Evolutionary conservation across 2,113 vertebrate genomes (phyloP).

Genomic region (Cranoglanis bouderius): DNA sequence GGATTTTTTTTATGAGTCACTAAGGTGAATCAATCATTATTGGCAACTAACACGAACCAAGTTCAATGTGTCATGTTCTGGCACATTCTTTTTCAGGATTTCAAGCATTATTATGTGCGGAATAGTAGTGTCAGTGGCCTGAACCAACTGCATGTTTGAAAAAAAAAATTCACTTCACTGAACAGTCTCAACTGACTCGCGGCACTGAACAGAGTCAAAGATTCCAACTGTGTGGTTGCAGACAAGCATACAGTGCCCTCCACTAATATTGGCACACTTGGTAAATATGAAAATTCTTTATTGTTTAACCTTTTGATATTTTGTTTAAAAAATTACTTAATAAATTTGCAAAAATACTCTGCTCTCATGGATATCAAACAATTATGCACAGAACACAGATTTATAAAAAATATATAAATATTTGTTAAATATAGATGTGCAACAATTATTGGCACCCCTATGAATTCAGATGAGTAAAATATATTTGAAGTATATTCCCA

Average conservation of each 20-base stretch:
- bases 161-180: background rate
- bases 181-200: background rate
- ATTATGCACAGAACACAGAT: too few relatives aligned
- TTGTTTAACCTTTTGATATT: too few relatives aligned
- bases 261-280: too few relatives aligned
- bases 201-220: background rate
- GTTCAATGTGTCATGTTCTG: background rate
- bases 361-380: too few relatives aligned
- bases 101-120: background rate
- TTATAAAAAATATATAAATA: too few relatives aligned
- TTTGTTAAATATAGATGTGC: too few relatives aligned
- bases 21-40: background rate
- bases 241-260: background rate
- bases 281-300: too few relatives aligned
- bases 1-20: background rate
- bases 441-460: too few relatives aligned
- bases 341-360: too few relatives aligned
- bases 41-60: background rate
- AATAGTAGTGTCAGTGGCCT: background rate
- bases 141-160: background rate
- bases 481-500: too few relatives aligned
- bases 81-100: background rate
- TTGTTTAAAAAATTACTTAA: too few relatives aligned
- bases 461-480: too few relatives aligned
- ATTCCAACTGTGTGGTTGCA: background rate